A percentile compares a stretch with the other conserved stretches of the same genome.
Evolutionary conservation across 2,888 invertebrate species (phyloP).

Genomic region (Habroteleia sp.): DNA sequence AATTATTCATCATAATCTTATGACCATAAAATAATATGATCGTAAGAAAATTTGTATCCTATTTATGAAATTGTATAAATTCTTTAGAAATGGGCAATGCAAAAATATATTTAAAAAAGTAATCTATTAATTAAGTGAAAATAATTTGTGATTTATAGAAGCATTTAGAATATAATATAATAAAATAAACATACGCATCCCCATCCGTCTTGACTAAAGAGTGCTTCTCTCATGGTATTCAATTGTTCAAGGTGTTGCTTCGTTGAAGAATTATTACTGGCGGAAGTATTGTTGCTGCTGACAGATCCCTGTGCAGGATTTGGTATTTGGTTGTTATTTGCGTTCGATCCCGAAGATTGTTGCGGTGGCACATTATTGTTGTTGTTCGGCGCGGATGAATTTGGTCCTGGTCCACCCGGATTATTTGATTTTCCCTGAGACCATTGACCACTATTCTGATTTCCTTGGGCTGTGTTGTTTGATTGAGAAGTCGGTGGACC

Average conservation of each 20-base stretch:
- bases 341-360: constrained; percentile 73
- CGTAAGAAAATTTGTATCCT: no score
- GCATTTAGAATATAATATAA: no score
- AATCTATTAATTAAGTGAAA: neutral
- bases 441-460: constrained; percentile 77
- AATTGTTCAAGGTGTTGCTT: constrained; percentile 93
- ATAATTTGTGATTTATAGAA: constrained; percentile 3
- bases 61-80: no score
- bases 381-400: constrained; percentile 74
- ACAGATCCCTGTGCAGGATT: constrained; percentile 70
- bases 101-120: constrained; percentile 2
- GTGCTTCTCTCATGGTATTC: constrained; percentile 94
- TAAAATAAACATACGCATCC: constrained; percentile 87
- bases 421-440: constrained; percentile 77
- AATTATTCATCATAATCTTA: no score
- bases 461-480: constrained; percentile 77
- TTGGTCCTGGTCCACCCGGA: constrained; percentile 73
- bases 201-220: constrained; percentile 96
- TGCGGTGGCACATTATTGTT: constrained; percentile 71
- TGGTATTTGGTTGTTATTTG: constrained; percentile 74
- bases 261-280: constrained; percentile 84
- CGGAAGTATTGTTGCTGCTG: constrained; percentile 77
- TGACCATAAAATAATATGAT: no score
- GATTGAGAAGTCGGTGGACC: constrained; percentile 82
- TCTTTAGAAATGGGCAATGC: no score